Percentiles rank a stretch among this genome's conserved stretches.
Evolutionary conservation across 2,888 invertebrate species (phyloP).

Genomic region (Drosophila mercatorum): DNA sequence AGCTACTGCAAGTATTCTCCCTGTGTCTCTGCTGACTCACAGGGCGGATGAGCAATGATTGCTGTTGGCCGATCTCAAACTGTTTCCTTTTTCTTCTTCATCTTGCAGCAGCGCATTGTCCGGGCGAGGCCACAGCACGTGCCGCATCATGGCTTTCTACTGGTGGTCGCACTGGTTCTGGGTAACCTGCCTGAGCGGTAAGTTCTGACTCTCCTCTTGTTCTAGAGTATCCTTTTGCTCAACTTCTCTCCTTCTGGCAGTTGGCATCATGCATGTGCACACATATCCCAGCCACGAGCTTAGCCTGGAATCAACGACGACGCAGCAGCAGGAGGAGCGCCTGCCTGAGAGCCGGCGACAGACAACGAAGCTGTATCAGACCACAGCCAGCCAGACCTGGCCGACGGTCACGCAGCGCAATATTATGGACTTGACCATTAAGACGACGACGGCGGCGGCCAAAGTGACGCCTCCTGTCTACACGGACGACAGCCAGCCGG

Average conservation of each 20-base stretch:
- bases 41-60: conserved; percentile 42
- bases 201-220: conserved; percentile 19
- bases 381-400: conserved; percentile 71
- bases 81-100: conserved; percentile 16
- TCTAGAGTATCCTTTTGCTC: no score
- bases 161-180: conserved; percentile 96
- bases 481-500: conserved; percentile 7
- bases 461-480: conserved; percentile 11
- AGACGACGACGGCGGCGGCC: conserved; percentile 35
- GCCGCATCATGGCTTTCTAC: conserved; percentile 90
- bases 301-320: conserved; percentile 53
- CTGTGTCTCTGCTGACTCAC: conserved; percentile 40
- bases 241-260: no score
- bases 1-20: conserved; percentile 1
- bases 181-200: conserved; percentile 87
- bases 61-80: conserved; percentile 9
- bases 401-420: conserved; percentile 59
- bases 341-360: conserved; percentile 23
- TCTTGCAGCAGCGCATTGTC: conserved; percentile 47
- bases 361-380: conserved; percentile 74
- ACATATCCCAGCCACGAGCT: conserved; percentile 80
- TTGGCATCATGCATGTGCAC: conserved; percentile 59
- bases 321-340: conserved; percentile 31
- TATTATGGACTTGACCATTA: conserved; percentile 65
- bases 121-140: conserved; percentile 69